Percentiles rank a stretch among this genome's conserved stretches.
These are phyloP conservation scores for Synergus itoensis DNA, from an alignment of 2,888 invertebrate species.

Conservation along the genomic window DNA sequence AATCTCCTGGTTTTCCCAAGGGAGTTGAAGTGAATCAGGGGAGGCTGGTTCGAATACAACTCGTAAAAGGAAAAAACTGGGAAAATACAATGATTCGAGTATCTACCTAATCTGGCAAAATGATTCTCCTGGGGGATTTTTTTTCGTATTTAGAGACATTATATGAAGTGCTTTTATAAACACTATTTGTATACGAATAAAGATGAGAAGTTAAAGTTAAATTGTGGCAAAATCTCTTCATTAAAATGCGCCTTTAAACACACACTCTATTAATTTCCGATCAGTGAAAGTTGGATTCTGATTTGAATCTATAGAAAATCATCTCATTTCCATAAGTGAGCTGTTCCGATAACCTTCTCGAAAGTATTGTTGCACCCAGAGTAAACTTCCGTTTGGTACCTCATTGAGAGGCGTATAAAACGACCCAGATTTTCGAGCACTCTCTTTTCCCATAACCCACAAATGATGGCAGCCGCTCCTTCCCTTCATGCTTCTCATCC, in stretches of 20 bases:
- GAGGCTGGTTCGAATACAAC: too few species aligned
- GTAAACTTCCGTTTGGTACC: constrained; percentile 28
- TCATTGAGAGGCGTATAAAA: constrained; percentile 25
- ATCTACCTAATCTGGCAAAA: background rate
- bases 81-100: background rate
- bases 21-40: background rate
- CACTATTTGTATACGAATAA: background rate
- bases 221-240: background rate
- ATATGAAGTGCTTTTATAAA: background rate
- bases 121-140: background rate
- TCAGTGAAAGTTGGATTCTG: background rate
- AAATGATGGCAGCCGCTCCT: constrained; percentile 39
- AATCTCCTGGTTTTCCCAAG: background rate
- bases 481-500: constrained; percentile 36
- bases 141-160: background rate
- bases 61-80: background rate
- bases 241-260: background rate
- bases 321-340: background rate
- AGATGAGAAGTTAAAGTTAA: background rate
- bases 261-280: background rate
- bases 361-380: constrained; percentile 25
- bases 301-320: background rate
- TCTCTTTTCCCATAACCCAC: constrained; percentile 41
- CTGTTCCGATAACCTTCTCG: constrained; percentile 2
- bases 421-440: constrained; percentile 40